Percentiles rank a stretch among this genome's conserved stretches.
These are phyloP conservation scores for Oreochromis grahami DNA, from an alignment of 2,797 vertebrate genomes.

Conservation along the genomic window DNA sequence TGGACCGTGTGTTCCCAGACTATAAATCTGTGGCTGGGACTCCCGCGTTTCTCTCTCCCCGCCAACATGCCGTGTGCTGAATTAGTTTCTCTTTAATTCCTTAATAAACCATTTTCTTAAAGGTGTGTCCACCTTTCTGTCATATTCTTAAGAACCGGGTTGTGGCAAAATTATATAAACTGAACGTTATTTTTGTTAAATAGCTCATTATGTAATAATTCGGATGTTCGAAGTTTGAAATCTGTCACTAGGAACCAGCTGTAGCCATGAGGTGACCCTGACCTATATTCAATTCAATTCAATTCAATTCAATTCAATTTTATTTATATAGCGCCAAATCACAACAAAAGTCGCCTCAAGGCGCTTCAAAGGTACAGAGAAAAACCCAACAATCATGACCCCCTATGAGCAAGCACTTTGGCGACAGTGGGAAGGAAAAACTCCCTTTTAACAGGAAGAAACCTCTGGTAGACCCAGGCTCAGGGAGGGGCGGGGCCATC, in stretches of 20 bases:
- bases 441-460: too few species aligned
- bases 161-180: not conserved
- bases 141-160: not conserved
- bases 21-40: not conserved
- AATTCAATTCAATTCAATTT: too few species aligned
- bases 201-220: not conserved
- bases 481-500: too few species aligned
- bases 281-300: not conserved
- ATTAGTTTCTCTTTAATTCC: not conserved
- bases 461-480: too few species aligned
- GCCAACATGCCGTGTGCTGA: not conserved
- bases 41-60: not conserved
- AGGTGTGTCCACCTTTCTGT: not conserved
- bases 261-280: not conserved
- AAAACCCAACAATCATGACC: too few species aligned
- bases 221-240: not conserved
- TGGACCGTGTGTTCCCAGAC: not conserved
- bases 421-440: too few species aligned
- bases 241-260: not conserved
- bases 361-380: too few species aligned
- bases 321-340: too few species aligned
- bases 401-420: too few species aligned
- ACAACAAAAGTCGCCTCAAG: too few species aligned
- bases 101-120: not conserved
- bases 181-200: not conserved